Evolutionary conservation across 2,113 vertebrate genomes (phyloP).

Genomic region (Geococcyx californianus): DNA sequence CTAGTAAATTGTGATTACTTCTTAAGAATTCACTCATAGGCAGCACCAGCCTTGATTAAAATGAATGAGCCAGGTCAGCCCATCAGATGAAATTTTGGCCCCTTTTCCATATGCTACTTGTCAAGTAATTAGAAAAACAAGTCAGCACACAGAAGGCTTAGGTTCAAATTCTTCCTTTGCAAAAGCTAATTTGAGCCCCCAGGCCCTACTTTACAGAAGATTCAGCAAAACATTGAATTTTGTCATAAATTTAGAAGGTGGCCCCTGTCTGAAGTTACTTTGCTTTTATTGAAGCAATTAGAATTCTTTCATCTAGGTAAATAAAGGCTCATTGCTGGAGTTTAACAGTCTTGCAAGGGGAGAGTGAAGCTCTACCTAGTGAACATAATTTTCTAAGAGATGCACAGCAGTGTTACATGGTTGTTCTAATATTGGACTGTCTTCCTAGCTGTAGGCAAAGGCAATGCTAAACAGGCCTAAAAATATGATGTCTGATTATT

Average conservation of each 20-base stretch:
- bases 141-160: rapidly evolving
- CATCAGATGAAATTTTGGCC: background rate
- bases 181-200: background rate
- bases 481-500: background rate
- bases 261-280: background rate
- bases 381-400: background rate
- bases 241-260: background rate
- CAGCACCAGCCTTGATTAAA: background rate
- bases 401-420: background rate
- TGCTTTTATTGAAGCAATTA: background rate
- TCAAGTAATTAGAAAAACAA: background rate
- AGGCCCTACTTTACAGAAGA: background rate
- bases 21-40: background rate
- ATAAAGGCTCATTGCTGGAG: background rate
- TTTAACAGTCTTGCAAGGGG: background rate
- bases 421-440: background rate
- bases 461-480: background rate
- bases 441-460: background rate
- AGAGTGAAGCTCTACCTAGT: background rate
- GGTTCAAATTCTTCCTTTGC: background rate
- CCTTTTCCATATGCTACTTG: background rate
- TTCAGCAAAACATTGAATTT: background rate
- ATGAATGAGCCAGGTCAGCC: background rate
- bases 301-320: background rate
- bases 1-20: background rate